Conservation (phyloP, 2,797 vertebrate genomes). For the Mormyrus hasselquistii region DNA sequence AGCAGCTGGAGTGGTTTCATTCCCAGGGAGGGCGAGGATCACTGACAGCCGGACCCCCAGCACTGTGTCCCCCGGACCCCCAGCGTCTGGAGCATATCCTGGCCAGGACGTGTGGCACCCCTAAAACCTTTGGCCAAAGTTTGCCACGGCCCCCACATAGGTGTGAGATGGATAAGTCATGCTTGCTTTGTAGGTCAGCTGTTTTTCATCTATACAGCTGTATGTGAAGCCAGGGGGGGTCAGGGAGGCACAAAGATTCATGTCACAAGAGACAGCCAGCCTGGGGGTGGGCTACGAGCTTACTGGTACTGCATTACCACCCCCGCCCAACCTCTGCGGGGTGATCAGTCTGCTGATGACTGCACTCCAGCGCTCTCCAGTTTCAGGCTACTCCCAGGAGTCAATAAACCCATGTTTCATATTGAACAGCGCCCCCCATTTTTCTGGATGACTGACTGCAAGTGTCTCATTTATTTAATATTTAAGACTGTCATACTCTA, state of each 20-base stretch:
- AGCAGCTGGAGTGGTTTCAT: background rate
- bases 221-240: background rate
- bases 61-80: background rate
- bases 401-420: background rate
- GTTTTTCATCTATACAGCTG: background rate
- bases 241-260: background rate
- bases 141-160: background rate
- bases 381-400: background rate
- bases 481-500: background rate
- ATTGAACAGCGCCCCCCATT: background rate
- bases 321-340: background rate
- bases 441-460: background rate
- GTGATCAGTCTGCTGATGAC: background rate
- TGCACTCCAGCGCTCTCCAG: background rate
- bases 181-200: background rate
- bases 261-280: background rate
- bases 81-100: background rate
- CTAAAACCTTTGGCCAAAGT: background rate
- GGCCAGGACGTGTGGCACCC: background rate
- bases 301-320: background rate
- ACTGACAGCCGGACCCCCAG: background rate
- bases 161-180: background rate
- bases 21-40: background rate
- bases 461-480: background rate
- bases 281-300: background rate